Conservation (phyloP, 1,140 invertebrate species). For the Lycorma delicatula region DNA sequence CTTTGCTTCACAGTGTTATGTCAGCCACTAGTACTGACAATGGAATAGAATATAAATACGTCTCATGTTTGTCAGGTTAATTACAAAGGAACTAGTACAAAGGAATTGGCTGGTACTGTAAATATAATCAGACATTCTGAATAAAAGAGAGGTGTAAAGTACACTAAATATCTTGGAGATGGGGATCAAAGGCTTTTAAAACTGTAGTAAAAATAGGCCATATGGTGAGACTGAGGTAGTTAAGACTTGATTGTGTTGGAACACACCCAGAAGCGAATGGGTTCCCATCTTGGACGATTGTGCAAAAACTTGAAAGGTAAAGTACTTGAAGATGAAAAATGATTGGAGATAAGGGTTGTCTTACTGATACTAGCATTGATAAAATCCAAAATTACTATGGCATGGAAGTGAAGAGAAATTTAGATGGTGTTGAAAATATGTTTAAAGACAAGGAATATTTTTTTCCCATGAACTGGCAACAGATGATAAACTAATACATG, state of each 20-base stretch:
- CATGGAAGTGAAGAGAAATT: too few relatives aligned
- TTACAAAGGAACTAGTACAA: conserved; percentile 22
- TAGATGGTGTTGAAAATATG: too few relatives aligned
- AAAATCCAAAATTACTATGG: too few relatives aligned
- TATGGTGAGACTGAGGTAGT: conserved; percentile 12
- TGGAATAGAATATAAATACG: background rate
- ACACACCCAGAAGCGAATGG: conserved; percentile 18
- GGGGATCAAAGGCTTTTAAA: conserved; percentile 15
- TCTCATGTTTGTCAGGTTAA: conserved; percentile 12
- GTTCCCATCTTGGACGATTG: too few relatives aligned
- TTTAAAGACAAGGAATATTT: too few relatives aligned
- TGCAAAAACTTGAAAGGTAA: too few relatives aligned
- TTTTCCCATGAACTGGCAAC: too few relatives aligned
- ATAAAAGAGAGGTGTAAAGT: conserved; percentile 5
- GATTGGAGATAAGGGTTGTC: too few relatives aligned
- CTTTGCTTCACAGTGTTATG: conserved; percentile 3
- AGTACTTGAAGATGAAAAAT: too few relatives aligned
- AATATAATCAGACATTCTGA: conserved; percentile 21
- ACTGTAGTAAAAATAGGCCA: conserved; percentile 1
- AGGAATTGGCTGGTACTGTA: conserved; percentile 23
- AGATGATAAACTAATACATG: too few relatives aligned
- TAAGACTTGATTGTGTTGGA: conserved; percentile 21
- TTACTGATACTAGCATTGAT: too few relatives aligned
- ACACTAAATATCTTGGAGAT: conserved; percentile 8
- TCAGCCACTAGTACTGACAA: conserved; percentile 6